Conservation (phyloP, 2,113 vertebrate species). For the Mustelus asterias region DNA sequence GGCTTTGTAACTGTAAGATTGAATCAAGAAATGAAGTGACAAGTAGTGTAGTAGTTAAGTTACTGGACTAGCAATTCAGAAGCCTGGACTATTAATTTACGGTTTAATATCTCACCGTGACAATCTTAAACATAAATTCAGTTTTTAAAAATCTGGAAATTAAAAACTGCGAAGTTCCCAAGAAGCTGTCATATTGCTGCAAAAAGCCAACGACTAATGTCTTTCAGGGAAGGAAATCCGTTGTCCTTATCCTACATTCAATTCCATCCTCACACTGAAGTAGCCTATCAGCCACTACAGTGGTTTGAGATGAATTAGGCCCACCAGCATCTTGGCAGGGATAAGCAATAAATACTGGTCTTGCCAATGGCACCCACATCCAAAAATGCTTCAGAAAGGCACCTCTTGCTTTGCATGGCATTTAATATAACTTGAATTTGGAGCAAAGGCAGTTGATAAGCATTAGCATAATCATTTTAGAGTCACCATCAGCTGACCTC, state of each 20-base stretch:
- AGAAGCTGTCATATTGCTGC: neutral
- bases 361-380: neutral
- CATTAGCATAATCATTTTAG: neutral
- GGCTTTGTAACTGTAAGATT: neutral
- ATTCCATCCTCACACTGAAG: neutral
- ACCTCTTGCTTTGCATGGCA: neutral
- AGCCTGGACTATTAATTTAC: neutral
- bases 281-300: neutral
- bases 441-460: neutral
- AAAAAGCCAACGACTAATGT: neutral
- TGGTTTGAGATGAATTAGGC: too few relatives aligned
- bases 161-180: neutral
- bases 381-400: neutral
- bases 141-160: neutral
- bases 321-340: too few relatives aligned
- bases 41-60: neutral
- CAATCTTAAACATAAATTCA: neutral
- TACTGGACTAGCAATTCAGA: neutral
- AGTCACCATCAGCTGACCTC: too few relatives aligned
- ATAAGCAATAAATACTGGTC: neutral
- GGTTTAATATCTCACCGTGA: neutral
- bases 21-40: neutral
- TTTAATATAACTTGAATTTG: neutral
- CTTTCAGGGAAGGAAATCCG: neutral
- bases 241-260: neutral